Percentiles rank a stretch among this genome's conserved stretches.
These are phyloP conservation scores for roundworm (Caenorhabditis elegans) DNA, from an alignment of 1,140 invertebrate genomes.

Conservation along the genomic window DNA sequence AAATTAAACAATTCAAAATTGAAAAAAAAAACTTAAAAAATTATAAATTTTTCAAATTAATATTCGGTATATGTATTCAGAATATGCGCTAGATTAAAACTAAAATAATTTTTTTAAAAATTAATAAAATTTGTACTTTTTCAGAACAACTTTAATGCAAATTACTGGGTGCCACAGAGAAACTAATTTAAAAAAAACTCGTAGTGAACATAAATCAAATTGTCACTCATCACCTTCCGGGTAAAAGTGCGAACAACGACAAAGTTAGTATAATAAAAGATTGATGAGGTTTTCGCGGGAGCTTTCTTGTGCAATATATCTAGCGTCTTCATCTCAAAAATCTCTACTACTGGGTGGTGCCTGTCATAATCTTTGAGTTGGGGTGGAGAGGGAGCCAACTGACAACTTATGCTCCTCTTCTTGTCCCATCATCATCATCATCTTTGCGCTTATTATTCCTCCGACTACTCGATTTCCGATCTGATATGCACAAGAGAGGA, in stretches of 20 bases:
- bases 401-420: constrained; percentile 4
- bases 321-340: constrained; percentile 16
- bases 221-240: neutral
- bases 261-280: constrained; percentile 33
- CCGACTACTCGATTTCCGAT: neutral
- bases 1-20: too few relatives aligned
- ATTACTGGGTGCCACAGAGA: too few relatives aligned
- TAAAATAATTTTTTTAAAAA: too few relatives aligned
- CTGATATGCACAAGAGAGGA: neutral
- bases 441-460: neutral
- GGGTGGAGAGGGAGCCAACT: constrained; percentile 17
- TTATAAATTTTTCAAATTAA: too few relatives aligned
- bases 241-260: neutral
- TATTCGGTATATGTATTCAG: too few relatives aligned
- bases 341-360: too few relatives aligned
- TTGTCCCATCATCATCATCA: neutral
- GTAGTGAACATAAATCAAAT: constrained; percentile 30
- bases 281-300: neutral
- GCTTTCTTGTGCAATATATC: neutral
- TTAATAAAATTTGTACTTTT: too few relatives aligned
- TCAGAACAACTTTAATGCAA: too few relatives aligned
- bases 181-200: too few relatives aligned
- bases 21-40: too few relatives aligned
- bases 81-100: too few relatives aligned
- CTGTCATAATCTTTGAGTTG: constrained; percentile 33